phyloP scores from a whole-genome alignment of 2,113 vertebrate species.

The Choloepus hoffmanni region DNA sequence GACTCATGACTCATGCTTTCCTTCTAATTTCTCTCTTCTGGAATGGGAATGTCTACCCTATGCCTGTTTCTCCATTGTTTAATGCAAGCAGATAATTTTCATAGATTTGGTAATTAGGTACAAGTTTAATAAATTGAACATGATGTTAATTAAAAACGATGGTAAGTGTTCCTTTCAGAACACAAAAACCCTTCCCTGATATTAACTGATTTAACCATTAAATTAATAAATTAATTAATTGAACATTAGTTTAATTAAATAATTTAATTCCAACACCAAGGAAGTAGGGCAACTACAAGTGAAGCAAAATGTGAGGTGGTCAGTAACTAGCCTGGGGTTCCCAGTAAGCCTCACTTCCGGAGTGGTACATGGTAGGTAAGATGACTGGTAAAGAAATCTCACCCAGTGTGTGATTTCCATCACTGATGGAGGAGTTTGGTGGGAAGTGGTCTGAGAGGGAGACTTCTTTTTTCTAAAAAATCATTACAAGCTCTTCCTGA shows the following conservation, averaged over 20 bases:
- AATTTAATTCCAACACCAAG: not conserved
- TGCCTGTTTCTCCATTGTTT: too few relatives aligned
- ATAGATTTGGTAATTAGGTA: not conserved
- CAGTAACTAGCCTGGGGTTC: accelerated
- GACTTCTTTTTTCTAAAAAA: not conserved
- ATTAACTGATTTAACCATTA: not conserved
- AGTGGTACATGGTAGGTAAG: accelerated
- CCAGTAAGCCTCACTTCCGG: not conserved
- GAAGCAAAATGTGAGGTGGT: not conserved
- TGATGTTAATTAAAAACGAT: conserved; percentile 25
- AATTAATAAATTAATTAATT: not conserved
- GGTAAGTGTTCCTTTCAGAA: not conserved
- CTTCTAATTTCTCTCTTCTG: too few relatives aligned
- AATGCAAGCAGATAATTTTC: too few relatives aligned
- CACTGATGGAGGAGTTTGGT: not conserved
- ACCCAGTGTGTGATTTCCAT: not conserved
- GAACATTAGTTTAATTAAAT: not conserved
- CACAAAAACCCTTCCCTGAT: not conserved
- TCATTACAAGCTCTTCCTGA: not conserved
- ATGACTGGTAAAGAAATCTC: not conserved
- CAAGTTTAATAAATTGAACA: not conserved
- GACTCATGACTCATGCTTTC: too few relatives aligned
- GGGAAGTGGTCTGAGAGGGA: not conserved
- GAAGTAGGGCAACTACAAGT: not conserved
- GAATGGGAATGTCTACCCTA: too few relatives aligned